Base-by-base conservation (phyloP, 2,888 invertebrate species). In the Malacosoma neustria region DNA sequence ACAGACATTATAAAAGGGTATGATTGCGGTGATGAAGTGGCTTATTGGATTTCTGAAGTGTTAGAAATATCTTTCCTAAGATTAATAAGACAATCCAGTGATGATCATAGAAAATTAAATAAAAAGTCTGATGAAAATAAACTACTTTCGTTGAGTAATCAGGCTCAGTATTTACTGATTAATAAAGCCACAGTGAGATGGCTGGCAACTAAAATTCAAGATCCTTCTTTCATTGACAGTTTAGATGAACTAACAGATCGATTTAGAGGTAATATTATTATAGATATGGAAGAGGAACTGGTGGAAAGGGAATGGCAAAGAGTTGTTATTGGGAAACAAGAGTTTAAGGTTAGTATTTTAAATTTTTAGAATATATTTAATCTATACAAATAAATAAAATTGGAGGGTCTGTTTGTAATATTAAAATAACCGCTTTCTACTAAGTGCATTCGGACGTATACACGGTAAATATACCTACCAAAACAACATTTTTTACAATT, bases 231-330 rank as follows among this genome's bases (percentile, higher is more conserved):
- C 36, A 69, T 69, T 6, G 87, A 88, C 38, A 75, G 76, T 51
- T 60, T 88, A 31, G 88, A 90, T 22, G 88, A 89, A 47, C 81
- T 95, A 29, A 82, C 93, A 2, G 87, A 89, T 42, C 87, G 98
- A 51, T 98, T 99, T 72, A 88, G 99, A 58, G 93, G 94, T n/a
- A 99, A 99, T 79, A 87, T 99, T 30, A 88, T 98, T 1, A 87
- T 97, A 9, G 89, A 91, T 46, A 92, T 93, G 37, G 73, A 87
- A 1, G 57, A 81, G 14, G 88, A 94, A n/a, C 92, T 97, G 57
- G 89, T 90, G 14, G 98, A 98, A 85, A 91, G 91, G 35, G 69
- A 86, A 1, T 95, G 94, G 90, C 72, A 87, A 11, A 63, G 74
- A 39, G 57, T 96, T 39, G 61, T 73, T 34, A 91, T 97, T 52